Evolutionary conservation across 1,140 invertebrate genomes (phyloP).

Genomic region (Glossosoma conforme): DNA sequence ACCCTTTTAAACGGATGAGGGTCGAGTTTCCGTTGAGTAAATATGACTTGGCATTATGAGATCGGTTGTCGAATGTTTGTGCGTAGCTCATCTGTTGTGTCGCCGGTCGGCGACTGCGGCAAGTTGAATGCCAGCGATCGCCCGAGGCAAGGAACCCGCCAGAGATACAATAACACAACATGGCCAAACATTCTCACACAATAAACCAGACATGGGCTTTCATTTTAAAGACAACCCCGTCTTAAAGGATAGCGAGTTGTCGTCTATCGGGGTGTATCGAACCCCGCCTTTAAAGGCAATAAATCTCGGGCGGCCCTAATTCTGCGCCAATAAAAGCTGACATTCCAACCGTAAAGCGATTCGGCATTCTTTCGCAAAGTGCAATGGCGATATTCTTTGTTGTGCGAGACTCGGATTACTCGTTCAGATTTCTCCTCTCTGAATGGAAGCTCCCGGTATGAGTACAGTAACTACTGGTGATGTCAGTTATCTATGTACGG

Average conservation of each 20-base stretch:
- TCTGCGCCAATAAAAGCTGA: slow-evolving; percentile 14
- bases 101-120: too few species aligned
- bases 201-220: slow-evolving; percentile 6
- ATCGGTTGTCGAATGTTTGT: too few species aligned
- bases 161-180: too few species aligned
- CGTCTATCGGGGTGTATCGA: background rate
- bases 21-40: slow-evolving; percentile 16
- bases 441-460: background rate
- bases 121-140: background rate
- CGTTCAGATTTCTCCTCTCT: background rate
- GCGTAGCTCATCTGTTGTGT: too few species aligned
- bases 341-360: slow-evolving; percentile 16
- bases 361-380: slow-evolving; percentile 21
- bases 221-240: slow-evolving; percentile 14
- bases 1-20: too few species aligned
- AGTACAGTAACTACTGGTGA: too few species aligned
- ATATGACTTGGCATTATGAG: slow-evolving; percentile 1
- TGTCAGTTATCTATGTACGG: background rate
- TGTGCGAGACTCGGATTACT: slow-evolving; percentile 5
- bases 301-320: slow-evolving; percentile 21
- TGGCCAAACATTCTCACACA: background rate
- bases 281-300: slow-evolving; percentile 11
- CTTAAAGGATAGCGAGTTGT: slow-evolving; percentile 3
- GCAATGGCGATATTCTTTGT: slow-evolving; percentile 9
- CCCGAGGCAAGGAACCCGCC: slow-evolving; percentile 1